Conservation (phyloP, 2,113 vertebrate species). For the Equus quagga region DNA sequence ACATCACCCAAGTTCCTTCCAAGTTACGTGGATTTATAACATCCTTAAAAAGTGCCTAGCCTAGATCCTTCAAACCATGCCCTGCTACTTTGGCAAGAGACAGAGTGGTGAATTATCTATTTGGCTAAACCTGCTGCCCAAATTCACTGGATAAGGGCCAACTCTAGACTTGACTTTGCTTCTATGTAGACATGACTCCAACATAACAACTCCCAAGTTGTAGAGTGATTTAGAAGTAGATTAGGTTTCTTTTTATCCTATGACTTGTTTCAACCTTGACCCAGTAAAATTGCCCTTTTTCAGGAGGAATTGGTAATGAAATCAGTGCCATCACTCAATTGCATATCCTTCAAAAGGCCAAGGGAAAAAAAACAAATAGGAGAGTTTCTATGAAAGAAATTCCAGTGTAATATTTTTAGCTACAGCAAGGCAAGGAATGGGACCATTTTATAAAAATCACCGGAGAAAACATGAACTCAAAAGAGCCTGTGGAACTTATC, state of each 20-base stretch:
- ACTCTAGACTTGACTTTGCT: slow-evolving; percentile 33
- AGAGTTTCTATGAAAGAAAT: slow-evolving; percentile 64
- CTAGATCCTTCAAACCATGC: neutral
- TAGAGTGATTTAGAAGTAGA: slow-evolving; percentile 66
- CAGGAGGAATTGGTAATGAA: slow-evolving; percentile 78
- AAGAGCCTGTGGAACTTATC: slow-evolving; percentile 23
- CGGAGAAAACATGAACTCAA: neutral
- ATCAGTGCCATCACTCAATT: slow-evolving; percentile 78
- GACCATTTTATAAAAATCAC: neutral
- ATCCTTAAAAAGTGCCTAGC: neutral
- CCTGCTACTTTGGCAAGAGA: neutral
- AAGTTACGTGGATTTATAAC: neutral
- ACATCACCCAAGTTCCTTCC: slow-evolving; percentile 8
- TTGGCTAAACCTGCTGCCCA: slow-evolving; percentile 47
- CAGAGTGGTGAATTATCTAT: neutral
- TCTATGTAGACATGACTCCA: slow-evolving; percentile 24
- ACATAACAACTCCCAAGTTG: slow-evolving; percentile 62
- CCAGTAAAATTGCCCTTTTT: slow-evolving; percentile 65
- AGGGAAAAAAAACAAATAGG: slow-evolving; percentile 79
- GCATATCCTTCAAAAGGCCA: slow-evolving; percentile 71
- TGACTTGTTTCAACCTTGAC: slow-evolving; percentile 77
- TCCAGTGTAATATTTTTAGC: slow-evolving; percentile 48
- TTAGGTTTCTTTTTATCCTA: slow-evolving; percentile 72
- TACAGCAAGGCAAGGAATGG: neutral
- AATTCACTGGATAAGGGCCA: slow-evolving; percentile 51